A percentile compares a stretch with the other conserved stretches of the same genome.
Conservation (phyloP, 2,888 invertebrate species). For the Limenitis camilla region DNA sequence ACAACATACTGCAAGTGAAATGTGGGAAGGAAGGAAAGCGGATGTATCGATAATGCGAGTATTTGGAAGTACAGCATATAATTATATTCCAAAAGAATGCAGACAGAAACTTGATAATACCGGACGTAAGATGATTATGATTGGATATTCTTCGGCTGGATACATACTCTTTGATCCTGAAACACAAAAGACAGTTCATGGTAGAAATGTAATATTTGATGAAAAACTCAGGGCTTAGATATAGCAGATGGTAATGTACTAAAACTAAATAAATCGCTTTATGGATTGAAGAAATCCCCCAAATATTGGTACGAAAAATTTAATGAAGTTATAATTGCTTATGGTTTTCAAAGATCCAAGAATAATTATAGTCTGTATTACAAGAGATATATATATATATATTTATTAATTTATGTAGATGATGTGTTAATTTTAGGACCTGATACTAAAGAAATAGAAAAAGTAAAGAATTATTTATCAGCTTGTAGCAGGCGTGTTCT, state of each 20-base stretch:
- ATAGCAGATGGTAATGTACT: background rate
- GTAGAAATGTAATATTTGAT: too few relatives aligned
- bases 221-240: background rate
- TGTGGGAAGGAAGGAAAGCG: too few relatives aligned
- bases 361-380: slow-evolving; percentile 1
- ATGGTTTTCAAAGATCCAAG: background rate
- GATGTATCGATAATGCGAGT: too few relatives aligned
- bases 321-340: background rate
- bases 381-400: background rate
- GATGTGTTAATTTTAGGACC: slow-evolving; percentile 16
- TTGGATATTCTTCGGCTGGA: too few relatives aligned
- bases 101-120: too few relatives aligned
- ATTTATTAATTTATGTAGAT: slow-evolving; percentile 21
- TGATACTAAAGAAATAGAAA: background rate
- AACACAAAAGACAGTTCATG: too few relatives aligned
- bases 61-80: too few relatives aligned
- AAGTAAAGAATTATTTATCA: slow-evolving; percentile 11
- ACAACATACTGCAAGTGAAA: too few relatives aligned
- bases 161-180: too few relatives aligned
- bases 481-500: too few relatives aligned
- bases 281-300: background rate
- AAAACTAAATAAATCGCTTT: background rate
- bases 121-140: too few relatives aligned
- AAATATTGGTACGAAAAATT: background rate
- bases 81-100: too few relatives aligned